Evolutionary conservation across 2,113 vertebrate genomes (phyloP).

Genomic region (Tringa solitaria): DNA sequence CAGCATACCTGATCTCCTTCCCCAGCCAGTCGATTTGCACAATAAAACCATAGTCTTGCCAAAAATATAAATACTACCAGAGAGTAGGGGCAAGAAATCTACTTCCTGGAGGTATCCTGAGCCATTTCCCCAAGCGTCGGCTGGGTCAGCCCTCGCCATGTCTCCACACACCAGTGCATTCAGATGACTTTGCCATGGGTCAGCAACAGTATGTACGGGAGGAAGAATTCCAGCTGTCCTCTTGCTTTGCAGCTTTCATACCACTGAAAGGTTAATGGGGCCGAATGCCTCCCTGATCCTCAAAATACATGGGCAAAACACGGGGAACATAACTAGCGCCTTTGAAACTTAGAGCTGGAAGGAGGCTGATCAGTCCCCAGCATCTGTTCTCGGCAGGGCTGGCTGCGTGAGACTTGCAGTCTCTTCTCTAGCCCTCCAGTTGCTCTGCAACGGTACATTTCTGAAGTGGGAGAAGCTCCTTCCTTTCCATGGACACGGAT

Average conservation of each 20-base stretch:
- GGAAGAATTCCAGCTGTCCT: constrained; percentile 18
- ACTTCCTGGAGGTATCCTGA: not conserved
- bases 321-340: not conserved
- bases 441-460: not conserved
- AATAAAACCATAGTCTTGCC: not conserved
- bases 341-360: not conserved
- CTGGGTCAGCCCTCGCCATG: not conserved
- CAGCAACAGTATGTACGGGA: fast-evolving
- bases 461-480: not conserved
- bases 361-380: not conserved
- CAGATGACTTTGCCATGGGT: not conserved
- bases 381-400: not conserved
- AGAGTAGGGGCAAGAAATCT: not conserved
- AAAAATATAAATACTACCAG: not conserved
- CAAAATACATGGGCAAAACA: not conserved
- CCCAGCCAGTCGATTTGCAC: fast-evolving
- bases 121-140: not conserved
- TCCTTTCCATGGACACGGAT: not conserved
- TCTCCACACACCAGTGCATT: not conserved
- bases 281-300: not conserved
- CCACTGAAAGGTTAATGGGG: constrained; percentile 2
- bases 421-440: not conserved
- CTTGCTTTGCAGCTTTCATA: not conserved
- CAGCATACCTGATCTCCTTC: not conserved
- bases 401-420: not conserved